Evolutionary conservation across 30 jellyfish, hydroid and myxozoan genomes (phyloP).

Genomic region (Aurelia aurita complex sp. Pacific): DNA sequence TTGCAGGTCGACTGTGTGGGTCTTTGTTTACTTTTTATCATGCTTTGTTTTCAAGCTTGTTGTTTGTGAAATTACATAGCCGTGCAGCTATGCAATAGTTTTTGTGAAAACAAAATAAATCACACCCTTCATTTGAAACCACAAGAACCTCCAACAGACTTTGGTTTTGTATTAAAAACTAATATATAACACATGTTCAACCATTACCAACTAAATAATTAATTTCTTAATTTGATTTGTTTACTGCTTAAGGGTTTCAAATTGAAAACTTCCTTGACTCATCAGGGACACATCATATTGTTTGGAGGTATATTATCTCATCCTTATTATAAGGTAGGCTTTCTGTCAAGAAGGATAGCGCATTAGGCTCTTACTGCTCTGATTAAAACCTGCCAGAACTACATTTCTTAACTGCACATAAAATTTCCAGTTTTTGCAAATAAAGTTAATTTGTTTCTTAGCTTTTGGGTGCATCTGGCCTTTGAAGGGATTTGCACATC

Average conservation of each 20-base stretch:
- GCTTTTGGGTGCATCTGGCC: too few relatives aligned
- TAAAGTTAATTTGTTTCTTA: too few relatives aligned
- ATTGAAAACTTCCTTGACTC: too few relatives aligned
- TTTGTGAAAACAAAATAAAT: conserved; percentile 4
- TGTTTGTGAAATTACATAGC: neutral
- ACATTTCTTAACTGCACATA: too few relatives aligned
- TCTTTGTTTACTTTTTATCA: neutral
- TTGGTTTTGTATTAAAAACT: conserved; percentile 32
- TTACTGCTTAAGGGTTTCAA: neutral
- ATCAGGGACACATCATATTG: too few relatives aligned
- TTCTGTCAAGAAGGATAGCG: too few relatives aligned
- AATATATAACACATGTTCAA: conserved; percentile 38
- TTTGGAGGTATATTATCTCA: too few relatives aligned
- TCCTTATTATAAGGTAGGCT: too few relatives aligned
- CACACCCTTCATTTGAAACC: conserved; percentile 35
- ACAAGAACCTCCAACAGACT: conserved; percentile 31
- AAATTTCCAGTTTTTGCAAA: too few relatives aligned
- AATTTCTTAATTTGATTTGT: neutral
- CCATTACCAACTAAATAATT: conserved; percentile 11
- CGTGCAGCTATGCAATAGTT: neutral
- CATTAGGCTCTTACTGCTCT: too few relatives aligned
- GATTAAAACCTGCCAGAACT: too few relatives aligned
- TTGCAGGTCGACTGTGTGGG: neutral
- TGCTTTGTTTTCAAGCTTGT: neutral
- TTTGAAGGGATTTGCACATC: too few relatives aligned